Evolutionary conservation across 2,888 invertebrate genomes (phyloP).

Genomic region (Drosophila stalkeri): DNA sequence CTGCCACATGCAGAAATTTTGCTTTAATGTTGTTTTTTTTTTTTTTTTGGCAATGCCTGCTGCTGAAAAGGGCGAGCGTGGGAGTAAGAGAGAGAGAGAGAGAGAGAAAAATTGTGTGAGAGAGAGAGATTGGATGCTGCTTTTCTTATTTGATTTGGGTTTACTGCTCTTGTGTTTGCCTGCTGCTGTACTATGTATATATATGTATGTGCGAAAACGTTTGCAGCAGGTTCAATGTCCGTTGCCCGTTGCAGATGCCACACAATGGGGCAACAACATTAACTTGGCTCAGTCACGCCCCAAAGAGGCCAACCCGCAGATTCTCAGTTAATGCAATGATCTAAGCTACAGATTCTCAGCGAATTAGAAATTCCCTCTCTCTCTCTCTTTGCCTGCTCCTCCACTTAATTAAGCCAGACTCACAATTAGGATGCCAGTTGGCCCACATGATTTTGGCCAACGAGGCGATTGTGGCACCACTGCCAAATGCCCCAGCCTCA

Average conservation of each 20-base stretch:
- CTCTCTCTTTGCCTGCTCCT: not conserved
- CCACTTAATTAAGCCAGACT: conserved; percentile 50
- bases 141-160: conserved; percentile 52
- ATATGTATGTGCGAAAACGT: conserved; percentile 54
- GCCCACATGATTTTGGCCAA: conserved; percentile 54
- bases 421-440: conserved; percentile 55
- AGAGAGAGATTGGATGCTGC: conserved; percentile 8
- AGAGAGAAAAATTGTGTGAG: not conserved
- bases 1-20: conserved; percentile 27
- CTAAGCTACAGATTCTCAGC: conserved; percentile 17
- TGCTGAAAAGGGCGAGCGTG: not conserved
- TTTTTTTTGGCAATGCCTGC: conserved; percentile 25
- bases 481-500: conserved; percentile 19
- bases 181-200: conserved; percentile 44
- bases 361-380: not conserved
- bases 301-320: conserved; percentile 55
- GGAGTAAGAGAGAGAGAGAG: not conserved
- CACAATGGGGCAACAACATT: conserved; percentile 58
- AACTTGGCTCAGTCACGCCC: conserved; percentile 45
- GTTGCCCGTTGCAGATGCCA: conserved; percentile 56
- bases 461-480: conserved; percentile 40
- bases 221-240: conserved; percentile 67
- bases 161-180: conserved; percentile 23
- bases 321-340: conserved; percentile 17
- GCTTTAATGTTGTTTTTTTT: conserved; percentile 35